Conservation (phyloP, 2,888 invertebrate genomes). For the Aphelenchoides bicaudatus region DNA sequence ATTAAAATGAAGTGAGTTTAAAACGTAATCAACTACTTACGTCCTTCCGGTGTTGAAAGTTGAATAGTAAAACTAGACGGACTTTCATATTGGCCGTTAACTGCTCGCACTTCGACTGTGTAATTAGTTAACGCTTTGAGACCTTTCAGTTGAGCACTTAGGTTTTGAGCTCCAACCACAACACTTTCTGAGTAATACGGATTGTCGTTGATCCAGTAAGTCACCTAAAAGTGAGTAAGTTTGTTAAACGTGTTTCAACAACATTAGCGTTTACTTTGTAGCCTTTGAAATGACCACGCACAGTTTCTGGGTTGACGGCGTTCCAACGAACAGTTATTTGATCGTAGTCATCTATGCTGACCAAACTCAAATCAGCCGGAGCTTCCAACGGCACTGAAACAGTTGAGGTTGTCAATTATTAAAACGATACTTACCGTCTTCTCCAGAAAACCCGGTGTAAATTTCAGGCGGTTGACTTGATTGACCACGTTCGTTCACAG, state of each 20-base stretch:
- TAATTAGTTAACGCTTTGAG: conserved; percentile 81
- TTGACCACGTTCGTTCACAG: conserved; percentile 52
- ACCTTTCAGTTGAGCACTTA: conserved; percentile 18
- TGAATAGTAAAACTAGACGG: conserved; percentile 79
- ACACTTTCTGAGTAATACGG: conserved; percentile 25
- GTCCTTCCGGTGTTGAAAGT: conserved; percentile 84
- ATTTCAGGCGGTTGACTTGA: conserved; percentile 73
- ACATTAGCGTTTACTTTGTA: conserved; percentile 71
- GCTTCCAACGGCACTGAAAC: conserved; percentile 76
- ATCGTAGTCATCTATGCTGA: conserved; percentile 26
- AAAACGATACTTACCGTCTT: too few species aligned
- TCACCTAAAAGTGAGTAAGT: conserved; percentile 35
- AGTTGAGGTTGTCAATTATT: too few species aligned
- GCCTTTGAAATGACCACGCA: conserved; percentile 80
- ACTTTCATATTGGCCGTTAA: conserved; percentile 83
- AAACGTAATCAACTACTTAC: conserved; percentile 48
- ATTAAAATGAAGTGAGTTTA: not conserved
- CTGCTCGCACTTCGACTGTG: conserved; percentile 79
- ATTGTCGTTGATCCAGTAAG: conserved; percentile 45
- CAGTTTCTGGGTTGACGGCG: conserved; percentile 74
- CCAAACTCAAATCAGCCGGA: conserved; percentile 73
- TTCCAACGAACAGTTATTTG: conserved; percentile 73
- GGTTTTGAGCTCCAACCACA: conserved; percentile 16
- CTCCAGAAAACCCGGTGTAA: conserved; percentile 85
- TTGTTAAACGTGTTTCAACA: conserved; percentile 6